Percentiles rank a stretch among this genome's conserved stretches.
Evolutionary conservation across 2,888 invertebrate genomes (phyloP).

Genomic region (Petrophora chlorosata): DNA sequence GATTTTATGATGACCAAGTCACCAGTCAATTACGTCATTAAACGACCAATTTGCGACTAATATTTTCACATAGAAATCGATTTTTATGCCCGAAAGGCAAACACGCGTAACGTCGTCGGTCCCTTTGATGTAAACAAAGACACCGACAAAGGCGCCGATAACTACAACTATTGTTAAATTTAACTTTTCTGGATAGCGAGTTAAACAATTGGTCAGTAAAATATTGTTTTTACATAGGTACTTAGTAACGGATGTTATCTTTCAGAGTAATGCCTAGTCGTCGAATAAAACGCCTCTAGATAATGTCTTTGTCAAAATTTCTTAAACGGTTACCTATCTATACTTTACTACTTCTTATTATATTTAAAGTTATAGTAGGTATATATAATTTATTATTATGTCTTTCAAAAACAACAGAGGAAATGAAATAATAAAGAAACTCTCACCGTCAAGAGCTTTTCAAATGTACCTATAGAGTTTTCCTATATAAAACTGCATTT

Average conservation of each 20-base stretch:
- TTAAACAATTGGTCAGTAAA: neutral
- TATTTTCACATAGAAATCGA: conserved; percentile 62
- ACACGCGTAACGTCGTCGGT: conserved; percentile 68
- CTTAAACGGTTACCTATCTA: too few relatives aligned
- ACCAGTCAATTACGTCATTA: conserved; percentile 34
- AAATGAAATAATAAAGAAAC: too few relatives aligned
- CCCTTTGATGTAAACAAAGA: conserved; percentile 69
- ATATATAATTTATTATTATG: too few relatives aligned
- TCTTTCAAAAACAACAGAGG: too few relatives aligned
- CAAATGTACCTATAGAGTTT: too few relatives aligned
- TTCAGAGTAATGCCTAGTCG: too few relatives aligned
- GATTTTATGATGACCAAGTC: neutral
- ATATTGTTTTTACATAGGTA: neutral
- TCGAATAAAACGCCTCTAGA: too few relatives aligned
- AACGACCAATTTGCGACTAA: conserved; percentile 54
- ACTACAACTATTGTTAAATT: conserved; percentile 52
- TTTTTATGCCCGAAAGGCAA: conserved; percentile 60
- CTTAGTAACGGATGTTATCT: neutral
- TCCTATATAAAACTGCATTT: too few relatives aligned
- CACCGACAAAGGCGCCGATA: conserved; percentile 71
- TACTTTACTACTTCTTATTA: too few relatives aligned
- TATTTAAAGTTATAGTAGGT: too few relatives aligned
- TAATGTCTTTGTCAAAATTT: too few relatives aligned
- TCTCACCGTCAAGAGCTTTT: too few relatives aligned
- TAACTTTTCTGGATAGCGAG: conserved; percentile 40